Conservation (phyloP, 2,888 invertebrate genomes). For the Sarcophaga variegata region DNA sequence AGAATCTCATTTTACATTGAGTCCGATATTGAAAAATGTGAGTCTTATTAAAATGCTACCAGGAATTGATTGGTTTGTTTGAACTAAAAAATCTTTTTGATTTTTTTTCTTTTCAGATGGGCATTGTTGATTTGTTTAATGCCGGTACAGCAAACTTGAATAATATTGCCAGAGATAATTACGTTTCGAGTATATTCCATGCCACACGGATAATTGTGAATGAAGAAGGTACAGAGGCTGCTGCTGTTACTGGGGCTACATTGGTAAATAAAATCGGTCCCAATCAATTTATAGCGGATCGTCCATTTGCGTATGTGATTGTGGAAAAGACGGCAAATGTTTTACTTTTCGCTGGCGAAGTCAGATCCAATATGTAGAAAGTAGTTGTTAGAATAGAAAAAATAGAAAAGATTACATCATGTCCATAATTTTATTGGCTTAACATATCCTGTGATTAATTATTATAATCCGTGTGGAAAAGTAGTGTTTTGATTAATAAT, state of each 20-base stretch:
- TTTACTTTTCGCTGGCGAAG: slow-evolving; percentile 85
- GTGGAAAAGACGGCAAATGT: slow-evolving; percentile 86
- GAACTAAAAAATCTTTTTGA: slow-evolving; percentile 8
- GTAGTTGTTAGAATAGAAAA: too few relatives aligned
- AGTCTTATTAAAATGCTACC: slow-evolving; percentile 39
- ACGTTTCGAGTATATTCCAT: slow-evolving; percentile 86
- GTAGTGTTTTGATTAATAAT: too few relatives aligned
- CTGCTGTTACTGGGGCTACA: slow-evolving; percentile 83
- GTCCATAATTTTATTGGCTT: too few relatives aligned
- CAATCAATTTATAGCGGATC: slow-evolving; percentile 85
- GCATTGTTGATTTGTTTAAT: slow-evolving; percentile 86
- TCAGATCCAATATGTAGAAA: slow-evolving; percentile 64
- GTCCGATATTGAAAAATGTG: slow-evolving; percentile 83
- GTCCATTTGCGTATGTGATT: slow-evolving; percentile 87
- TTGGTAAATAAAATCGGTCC: slow-evolving; percentile 82
- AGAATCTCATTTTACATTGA: slow-evolving; percentile 85
- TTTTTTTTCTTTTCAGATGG: slow-evolving; percentile 83
- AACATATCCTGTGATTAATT: too few relatives aligned
- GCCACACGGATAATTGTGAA: slow-evolving; percentile 89
- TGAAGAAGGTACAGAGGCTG: slow-evolving; percentile 88
- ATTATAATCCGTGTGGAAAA: too few relatives aligned
- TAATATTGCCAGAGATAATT: slow-evolving; percentile 83
- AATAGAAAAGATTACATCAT: too few relatives aligned
- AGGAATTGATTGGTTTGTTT: not conserved
- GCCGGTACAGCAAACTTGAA: slow-evolving; percentile 83